These are phyloP conservation scores for Himalopsyche tibetana DNA, from an alignment of 2,888 invertebrate genomes.

Conservation along the genomic window DNA sequence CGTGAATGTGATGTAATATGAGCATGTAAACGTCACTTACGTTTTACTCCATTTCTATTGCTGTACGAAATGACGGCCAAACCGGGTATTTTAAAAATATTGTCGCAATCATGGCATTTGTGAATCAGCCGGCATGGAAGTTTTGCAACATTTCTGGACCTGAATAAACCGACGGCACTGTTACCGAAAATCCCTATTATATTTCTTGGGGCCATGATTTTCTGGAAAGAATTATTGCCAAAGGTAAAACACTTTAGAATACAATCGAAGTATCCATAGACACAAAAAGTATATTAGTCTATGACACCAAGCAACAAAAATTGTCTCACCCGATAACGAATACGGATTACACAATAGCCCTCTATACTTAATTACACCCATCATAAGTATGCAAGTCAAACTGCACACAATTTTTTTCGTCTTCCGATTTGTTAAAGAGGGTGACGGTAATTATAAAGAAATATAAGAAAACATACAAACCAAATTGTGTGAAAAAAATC, in stretches of 20 bases:
- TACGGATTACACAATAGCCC: too few species aligned
- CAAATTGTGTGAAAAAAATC: too few species aligned
- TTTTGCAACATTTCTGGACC: conserved; percentile 75
- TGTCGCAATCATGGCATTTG: conserved; percentile 75
- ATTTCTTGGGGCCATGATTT: conserved; percentile 73
- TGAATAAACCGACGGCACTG: conserved; percentile 77
- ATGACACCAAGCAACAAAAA: background rate
- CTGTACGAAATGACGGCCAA: conserved; percentile 70
- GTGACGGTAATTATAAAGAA: too few species aligned
- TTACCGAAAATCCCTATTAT: conserved; percentile 79
- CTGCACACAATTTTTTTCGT: too few species aligned
- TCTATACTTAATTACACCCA: too few species aligned
- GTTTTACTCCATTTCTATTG: conserved; percentile 71
- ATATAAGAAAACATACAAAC: too few species aligned
- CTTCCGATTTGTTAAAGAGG: too few species aligned
- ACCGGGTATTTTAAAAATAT: conserved; percentile 70
- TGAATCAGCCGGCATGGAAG: conserved; percentile 75
- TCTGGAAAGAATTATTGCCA: conserved; percentile 44
- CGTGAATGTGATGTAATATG: conserved; percentile 74
- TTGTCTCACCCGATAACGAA: too few species aligned
- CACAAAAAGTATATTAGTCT: background rate
- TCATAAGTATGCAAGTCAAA: too few species aligned
- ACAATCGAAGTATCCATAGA: conserved; percentile 28
- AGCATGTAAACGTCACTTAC: conserved; percentile 73
- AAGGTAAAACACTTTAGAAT: conserved; percentile 67